Base-by-base conservation (phyloP, 2,888 invertebrate species). In the Biston stratarius region DNA sequence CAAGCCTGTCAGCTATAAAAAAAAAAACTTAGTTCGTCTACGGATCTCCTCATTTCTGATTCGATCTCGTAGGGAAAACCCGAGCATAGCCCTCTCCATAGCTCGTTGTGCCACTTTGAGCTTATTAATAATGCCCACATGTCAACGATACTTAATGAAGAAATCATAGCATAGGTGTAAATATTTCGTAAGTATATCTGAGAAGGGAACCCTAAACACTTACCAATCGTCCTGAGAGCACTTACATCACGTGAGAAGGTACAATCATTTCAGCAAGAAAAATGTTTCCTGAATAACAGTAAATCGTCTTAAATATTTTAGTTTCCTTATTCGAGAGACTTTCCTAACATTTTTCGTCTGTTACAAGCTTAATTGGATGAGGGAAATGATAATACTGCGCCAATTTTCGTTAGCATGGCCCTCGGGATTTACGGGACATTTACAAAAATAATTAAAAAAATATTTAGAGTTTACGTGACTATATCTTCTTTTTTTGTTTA, bases 221-320 rank as follows among this genome's bases (percentile, higher is more conserved):
- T 42, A 47, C 45, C 64, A 64, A 64, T 64, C 47, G 44, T 1
- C 45, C 6, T 59, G 60, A 64, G 42, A 60, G 64, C 64, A 36
- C 36, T 55, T 64, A 11, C 45, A 64, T 51, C 51, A 36, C 38
- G 40, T n/a, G 5, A 53, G 48, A 15, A 53, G 51, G 34, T 56
- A 49, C 42, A 40, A 24, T 0, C 15, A 34, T 48, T 57, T 51
- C n/a, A 57, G 14, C 53, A 34, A 34, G 49, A 55, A 61, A 65
- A 65, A 61, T 64, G 48, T 60, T 55, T 52, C 8, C 5, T 45
- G 33, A 48, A 55, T 49, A 45, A 15, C 56, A 36, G 60, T 61
- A 65, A 64, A 64, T 60, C 65, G 9, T 51, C 49, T 48, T 65
- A 55, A 61, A 65, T 65, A 65, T 55, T 65, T 61, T 56, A 65